These are phyloP conservation scores for Styela plicata DNA, from an alignment of 23 tunicate genomes.

Conservation along the genomic window DNA sequence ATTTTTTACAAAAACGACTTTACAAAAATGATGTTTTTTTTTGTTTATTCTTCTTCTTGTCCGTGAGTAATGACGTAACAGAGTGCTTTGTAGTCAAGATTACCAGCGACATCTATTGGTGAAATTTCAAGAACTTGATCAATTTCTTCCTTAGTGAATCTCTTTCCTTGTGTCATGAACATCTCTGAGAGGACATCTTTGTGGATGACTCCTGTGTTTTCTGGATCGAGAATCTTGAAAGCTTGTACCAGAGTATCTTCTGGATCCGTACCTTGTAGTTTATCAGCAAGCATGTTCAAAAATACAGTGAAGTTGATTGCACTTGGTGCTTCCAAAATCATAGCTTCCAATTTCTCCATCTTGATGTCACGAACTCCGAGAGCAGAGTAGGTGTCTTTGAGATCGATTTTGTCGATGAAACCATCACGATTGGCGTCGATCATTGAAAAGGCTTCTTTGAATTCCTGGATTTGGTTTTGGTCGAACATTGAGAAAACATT, in stretches of 20 bases:
- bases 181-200: constrained; percentile 80
- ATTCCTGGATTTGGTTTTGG: constrained; percentile 95
- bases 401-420: constrained; percentile 89
- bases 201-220: constrained; percentile 83
- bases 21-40: too few species aligned
- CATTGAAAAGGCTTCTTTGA: constrained; percentile 95
- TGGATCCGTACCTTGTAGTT: constrained; percentile 94
- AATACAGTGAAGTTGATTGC: constrained; percentile 96
- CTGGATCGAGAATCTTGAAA: constrained; percentile 91
- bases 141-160: constrained; percentile 79
- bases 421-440: constrained; percentile 93
- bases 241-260: constrained; percentile 93
- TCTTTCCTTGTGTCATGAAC: constrained; percentile 83
- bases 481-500: constrained; percentile 96
- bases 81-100: constrained; percentile 70
- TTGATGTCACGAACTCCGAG: constrained; percentile 86
- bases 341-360: constrained; percentile 89
- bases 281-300: constrained; percentile 93
- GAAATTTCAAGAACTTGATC: constrained; percentile 76
- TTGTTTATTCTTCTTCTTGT: constrained; percentile 90
- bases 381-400: constrained; percentile 88
- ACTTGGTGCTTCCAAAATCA: constrained; percentile 84
- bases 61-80: constrained; percentile 97
- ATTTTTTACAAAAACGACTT: too few species aligned
- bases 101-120: constrained; percentile 79